Conservation (phyloP, 2,888 invertebrate species). For the Papilio gigon region DNA sequence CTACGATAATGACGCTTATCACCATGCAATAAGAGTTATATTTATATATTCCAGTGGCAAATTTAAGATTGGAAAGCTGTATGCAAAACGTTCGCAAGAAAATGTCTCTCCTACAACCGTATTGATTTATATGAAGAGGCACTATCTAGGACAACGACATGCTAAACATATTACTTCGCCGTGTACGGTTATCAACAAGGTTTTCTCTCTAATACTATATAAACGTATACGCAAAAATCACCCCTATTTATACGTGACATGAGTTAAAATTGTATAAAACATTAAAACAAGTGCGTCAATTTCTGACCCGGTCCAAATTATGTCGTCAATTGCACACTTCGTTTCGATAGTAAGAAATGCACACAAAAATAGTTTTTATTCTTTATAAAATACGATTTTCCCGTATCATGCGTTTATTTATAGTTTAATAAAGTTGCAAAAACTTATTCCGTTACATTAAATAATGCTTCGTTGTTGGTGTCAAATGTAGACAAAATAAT, state of each 20-base stretch:
- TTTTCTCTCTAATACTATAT: conserved; percentile 21
- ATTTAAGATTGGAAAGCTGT: conserved; percentile 48
- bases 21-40: conserved; percentile 35
- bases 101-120: conserved; percentile 63
- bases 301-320: conserved; percentile 9
- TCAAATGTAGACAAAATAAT: too few species aligned
- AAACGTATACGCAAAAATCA: conserved; percentile 30
- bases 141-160: conserved; percentile 60
- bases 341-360: neutral
- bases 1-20: conserved; percentile 38
- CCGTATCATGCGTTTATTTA: neutral
- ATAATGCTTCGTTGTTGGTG: too few species aligned
- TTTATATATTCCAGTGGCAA: conserved; percentile 15
- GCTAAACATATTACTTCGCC: conserved; percentile 48
- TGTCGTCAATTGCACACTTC: conserved; percentile 6
- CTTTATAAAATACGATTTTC: neutral
- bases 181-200: conserved; percentile 40
- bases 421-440: neutral
- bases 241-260: conserved; percentile 8
- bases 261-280: conserved; percentile 20
- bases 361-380: conserved; percentile 11
- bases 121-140: conserved; percentile 64
- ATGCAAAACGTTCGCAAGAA: conserved; percentile 66
- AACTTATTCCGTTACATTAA: neutral
- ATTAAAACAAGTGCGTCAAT: conserved; percentile 14